Evolutionary conservation across 2,797 vertebrate genomes (phyloP).

Genomic region (Euthynnus affinis): DNA sequence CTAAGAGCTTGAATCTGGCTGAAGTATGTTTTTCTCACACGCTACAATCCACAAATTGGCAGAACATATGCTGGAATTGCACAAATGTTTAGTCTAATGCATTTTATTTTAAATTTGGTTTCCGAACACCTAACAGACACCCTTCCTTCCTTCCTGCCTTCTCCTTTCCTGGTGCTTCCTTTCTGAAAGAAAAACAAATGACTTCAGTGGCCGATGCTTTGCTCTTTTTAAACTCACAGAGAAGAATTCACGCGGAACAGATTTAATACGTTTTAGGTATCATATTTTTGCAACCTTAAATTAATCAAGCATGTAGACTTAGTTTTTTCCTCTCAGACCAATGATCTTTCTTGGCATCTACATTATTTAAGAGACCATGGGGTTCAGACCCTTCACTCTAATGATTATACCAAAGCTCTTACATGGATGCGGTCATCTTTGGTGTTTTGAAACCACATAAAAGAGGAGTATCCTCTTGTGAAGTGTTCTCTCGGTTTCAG

Average conservation of each 20-base stretch:
- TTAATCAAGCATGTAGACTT: background rate
- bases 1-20: background rate
- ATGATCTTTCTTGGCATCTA: background rate
- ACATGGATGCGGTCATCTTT: conserved; percentile 17
- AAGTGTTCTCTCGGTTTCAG: conserved; percentile 37
- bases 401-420: conserved; percentile 20
- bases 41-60: background rate
- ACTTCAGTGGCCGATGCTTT: conserved; percentile 36
- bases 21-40: background rate
- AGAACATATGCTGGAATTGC: conserved; percentile 5
- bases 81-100: conserved; percentile 50
- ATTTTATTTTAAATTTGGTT: conserved; percentile 32
- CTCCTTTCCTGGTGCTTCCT: conserved; percentile 45
- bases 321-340: background rate
- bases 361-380: background rate
- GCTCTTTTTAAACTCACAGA: conserved; percentile 1
- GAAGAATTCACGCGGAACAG: background rate
- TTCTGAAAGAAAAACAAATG: conserved; percentile 60
- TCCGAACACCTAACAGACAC: conserved; percentile 24
- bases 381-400: background rate
- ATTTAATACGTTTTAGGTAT: background rate
- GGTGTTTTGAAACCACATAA: conserved; percentile 38
- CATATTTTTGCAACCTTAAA: background rate
- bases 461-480: conserved; percentile 19
- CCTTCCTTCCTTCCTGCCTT: conserved; percentile 44